These are phyloP conservation scores for Todiramphus saurophagus DNA, from an alignment of 2,113 vertebrate genomes.

Conservation along the genomic window DNA sequence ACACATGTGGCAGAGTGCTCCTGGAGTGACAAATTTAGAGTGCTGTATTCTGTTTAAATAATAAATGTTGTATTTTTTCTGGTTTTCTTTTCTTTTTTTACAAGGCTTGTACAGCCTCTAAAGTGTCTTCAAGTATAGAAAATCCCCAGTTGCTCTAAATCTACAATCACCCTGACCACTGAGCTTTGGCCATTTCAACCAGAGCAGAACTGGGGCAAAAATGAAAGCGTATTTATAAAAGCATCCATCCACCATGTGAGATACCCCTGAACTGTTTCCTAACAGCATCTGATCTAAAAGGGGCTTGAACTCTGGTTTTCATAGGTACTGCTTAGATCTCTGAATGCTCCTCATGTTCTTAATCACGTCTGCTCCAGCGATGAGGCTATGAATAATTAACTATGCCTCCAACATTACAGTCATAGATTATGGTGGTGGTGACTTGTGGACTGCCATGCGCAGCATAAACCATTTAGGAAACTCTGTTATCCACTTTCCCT, in stretches of 20 bases:
- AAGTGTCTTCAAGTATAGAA: constrained; percentile 33
- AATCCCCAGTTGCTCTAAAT: constrained; percentile 3
- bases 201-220: background rate
- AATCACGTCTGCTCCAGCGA: constrained; percentile 80
- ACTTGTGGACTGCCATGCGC: constrained; percentile 75
- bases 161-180: background rate
- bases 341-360: constrained; percentile 77
- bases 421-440: constrained; percentile 77
- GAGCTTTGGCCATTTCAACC: background rate
- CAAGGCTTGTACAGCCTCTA: background rate
- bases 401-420: constrained; percentile 76
- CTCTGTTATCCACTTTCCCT: constrained; percentile 79
- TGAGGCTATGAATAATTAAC: constrained; percentile 83
- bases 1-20: constrained; percentile 43
- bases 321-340: constrained; percentile 71
- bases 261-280: constrained; percentile 58
- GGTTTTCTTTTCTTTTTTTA: background rate
- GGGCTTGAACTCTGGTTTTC: constrained; percentile 67
- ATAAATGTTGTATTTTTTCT: constrained; percentile 9
- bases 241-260: constrained; percentile 50
- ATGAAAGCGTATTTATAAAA: background rate
- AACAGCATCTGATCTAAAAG: constrained; percentile 58
- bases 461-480: constrained; percentile 79
- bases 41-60: constrained; percentile 56
- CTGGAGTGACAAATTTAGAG: constrained; percentile 44